These are phyloP conservation scores for Horisme vitalbata DNA, from an alignment of 2,888 invertebrate genomes.

Conservation along the genomic window DNA sequence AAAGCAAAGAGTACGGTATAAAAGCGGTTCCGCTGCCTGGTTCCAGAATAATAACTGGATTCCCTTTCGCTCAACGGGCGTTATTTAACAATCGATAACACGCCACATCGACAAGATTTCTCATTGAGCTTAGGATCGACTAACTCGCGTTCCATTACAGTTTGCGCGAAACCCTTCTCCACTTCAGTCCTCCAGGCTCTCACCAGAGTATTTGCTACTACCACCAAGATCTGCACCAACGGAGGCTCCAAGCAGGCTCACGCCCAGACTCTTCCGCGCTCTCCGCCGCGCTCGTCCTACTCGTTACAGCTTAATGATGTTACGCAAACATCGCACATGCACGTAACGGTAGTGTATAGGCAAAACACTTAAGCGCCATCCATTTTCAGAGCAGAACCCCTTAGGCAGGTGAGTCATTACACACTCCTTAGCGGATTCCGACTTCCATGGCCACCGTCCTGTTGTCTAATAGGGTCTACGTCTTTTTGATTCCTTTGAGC, in stretches of 20 bases:
- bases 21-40: too few species aligned
- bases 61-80: conserved; percentile 76
- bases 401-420: conserved; percentile 85
- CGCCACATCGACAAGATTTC: too few species aligned
- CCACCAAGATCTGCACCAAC: too few species aligned
- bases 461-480: conserved; percentile 85
- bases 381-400: conserved; percentile 86
- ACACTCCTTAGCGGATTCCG: conserved; percentile 12
- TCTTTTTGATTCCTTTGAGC: conserved; percentile 68
- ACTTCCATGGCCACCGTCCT: too few species aligned
- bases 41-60: conserved; percentile 84
- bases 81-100: conserved; percentile 56
- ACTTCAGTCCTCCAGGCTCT: too few species aligned
- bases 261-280: conserved; percentile 84
- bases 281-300: conserved; percentile 78
- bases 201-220: too few species aligned
- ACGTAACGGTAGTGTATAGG: conserved; percentile 72
- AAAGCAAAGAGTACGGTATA: conserved; percentile 58
- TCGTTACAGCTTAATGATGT: conserved; percentile 81
- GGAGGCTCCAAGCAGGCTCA: too few species aligned
- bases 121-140: too few species aligned
- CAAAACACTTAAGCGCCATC: too few species aligned
- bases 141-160: too few species aligned
- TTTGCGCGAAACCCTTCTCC: too few species aligned
- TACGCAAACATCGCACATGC: conserved; percentile 47